These are phyloP conservation scores for Eumeta japonica DNA, from an alignment of 1,140 invertebrate genomes.

Conservation along the genomic window DNA sequence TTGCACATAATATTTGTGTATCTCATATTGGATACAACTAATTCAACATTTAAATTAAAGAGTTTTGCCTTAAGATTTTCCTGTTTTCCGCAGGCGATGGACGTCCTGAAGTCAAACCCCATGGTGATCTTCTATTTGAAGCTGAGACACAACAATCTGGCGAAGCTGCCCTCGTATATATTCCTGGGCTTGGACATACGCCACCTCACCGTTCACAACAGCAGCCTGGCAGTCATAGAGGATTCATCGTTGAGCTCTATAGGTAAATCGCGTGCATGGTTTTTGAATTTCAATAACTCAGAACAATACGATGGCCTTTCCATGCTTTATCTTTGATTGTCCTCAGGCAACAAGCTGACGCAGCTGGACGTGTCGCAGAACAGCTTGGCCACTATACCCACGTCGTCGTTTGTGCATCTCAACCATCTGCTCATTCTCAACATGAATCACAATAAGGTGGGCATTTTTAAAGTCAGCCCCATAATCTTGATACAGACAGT, in stretches of 20 bases:
- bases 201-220: constrained; percentile 84
- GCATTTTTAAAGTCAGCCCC: not conserved
- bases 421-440: constrained; percentile 83
- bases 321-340: constrained; percentile 6
- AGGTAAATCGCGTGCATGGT: constrained; percentile 61
- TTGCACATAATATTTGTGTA: no score
- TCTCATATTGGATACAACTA: no score
- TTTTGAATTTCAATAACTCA: not conserved
- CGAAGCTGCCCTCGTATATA: constrained; percentile 78
- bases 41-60: no score
- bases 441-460: constrained; percentile 81
- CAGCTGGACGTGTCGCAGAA: constrained; percentile 83
- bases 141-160: constrained; percentile 77
- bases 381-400: constrained; percentile 73
- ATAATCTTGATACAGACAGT: no score
- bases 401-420: constrained; percentile 73
- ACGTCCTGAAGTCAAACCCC: constrained; percentile 70
- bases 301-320: no score
- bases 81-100: constrained; percentile 65
- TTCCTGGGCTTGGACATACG: constrained; percentile 85
- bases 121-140: constrained; percentile 83
- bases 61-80: no score
- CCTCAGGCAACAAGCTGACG: constrained; percentile 75
- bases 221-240: constrained; percentile 81
- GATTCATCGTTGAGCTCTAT: constrained; percentile 81